Evolutionary conservation across 2,113 vertebrate genomes (phyloP).

Genomic region (Ciconia boyciana): DNA sequence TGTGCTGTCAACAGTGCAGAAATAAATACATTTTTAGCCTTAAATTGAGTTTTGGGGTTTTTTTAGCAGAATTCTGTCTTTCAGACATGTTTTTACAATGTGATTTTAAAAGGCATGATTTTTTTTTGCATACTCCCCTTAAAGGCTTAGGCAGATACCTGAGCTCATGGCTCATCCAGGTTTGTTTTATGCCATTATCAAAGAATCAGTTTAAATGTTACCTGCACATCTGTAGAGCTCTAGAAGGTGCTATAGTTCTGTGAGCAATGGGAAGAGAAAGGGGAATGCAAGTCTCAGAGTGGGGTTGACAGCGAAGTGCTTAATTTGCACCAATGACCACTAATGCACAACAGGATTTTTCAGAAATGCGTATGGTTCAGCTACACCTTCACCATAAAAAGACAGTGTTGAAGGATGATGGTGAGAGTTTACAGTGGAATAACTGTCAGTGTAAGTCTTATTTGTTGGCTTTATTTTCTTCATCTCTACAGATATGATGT

Average conservation of each 20-base stretch:
- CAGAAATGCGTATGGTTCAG: not conserved
- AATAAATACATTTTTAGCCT: not conserved
- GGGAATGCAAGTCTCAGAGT: not conserved
- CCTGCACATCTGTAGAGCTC: not conserved
- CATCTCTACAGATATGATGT: not conserved
- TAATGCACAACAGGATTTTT: not conserved
- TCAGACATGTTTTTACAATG: not conserved
- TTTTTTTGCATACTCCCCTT: not conserved
- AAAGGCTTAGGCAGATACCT: not conserved
- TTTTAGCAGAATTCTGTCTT: not conserved
- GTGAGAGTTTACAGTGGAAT: not conserved
- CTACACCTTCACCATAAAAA: not conserved
- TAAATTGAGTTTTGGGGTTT: not conserved
- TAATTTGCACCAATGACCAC: not conserved
- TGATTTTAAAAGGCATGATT: not conserved
- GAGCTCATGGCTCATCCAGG: not conserved
- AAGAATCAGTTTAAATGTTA: not conserved
- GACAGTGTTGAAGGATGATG: not conserved
- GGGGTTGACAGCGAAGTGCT: not conserved
- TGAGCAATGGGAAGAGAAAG: not conserved
- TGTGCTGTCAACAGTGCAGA: not conserved
- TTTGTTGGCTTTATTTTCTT: not conserved
- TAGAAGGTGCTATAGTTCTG: not conserved
- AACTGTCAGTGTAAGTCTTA: not conserved
- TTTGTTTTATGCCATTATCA: not conserved